Percentiles rank a stretch among this genome's conserved stretches.
phyloP scores from a whole-genome alignment of 2,113 vertebrate genomes.

The Aix galericulata region DNA sequence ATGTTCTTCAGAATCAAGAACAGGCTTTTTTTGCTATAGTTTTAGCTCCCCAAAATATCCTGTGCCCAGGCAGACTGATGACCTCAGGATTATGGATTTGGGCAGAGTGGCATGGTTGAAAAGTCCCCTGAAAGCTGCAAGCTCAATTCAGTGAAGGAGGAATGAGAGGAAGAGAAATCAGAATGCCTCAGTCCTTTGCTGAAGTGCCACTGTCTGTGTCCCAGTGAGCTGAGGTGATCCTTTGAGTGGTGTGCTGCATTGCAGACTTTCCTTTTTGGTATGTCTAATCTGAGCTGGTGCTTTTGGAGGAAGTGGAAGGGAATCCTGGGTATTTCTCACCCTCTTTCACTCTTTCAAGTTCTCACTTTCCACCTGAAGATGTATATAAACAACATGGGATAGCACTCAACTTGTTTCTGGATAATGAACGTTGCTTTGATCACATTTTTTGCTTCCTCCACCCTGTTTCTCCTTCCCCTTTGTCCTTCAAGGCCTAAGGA shows the following conservation, averaged over 20 bases:
- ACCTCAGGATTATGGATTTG: too few relatives aligned
- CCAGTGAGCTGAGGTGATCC: not conserved
- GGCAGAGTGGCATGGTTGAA: not conserved
- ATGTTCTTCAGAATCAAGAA: not conserved
- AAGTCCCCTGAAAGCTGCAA: not conserved
- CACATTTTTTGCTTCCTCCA: conserved; percentile 39
- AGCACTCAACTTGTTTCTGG: fast-evolving
- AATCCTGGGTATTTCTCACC: not conserved
- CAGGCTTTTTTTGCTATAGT: not conserved
- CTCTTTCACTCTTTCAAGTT: not conserved
- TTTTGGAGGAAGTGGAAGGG: not conserved
- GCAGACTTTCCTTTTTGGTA: not conserved
- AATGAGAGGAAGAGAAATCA: fast-evolving
- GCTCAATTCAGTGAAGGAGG: not conserved
- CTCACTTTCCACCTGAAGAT: not conserved
- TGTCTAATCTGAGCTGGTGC: not conserved
- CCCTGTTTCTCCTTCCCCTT: not conserved
- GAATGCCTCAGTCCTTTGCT: not conserved
- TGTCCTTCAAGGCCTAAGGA: conserved; percentile 85
- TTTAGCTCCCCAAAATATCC: not conserved
- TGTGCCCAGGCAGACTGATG: not conserved
- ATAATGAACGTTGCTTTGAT: not conserved
- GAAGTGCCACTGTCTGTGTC: not conserved
- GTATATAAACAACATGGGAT: not conserved
- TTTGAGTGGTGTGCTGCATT: not conserved